phyloP scores from a whole-genome alignment of 2,797 vertebrate species.

The Pseudocheirus occidentalis region DNA sequence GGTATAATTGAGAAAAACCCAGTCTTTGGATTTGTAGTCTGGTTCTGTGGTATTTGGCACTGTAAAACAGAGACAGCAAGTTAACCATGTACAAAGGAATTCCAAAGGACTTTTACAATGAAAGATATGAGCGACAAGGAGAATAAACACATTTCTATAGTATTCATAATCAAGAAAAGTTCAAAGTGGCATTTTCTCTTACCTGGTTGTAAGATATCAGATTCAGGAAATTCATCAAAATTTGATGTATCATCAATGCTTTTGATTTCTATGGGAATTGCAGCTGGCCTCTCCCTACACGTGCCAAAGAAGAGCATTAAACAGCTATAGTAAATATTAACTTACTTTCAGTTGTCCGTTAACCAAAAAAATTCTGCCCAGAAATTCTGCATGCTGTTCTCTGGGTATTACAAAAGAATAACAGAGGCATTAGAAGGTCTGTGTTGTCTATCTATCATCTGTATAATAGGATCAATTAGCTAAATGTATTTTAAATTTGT shows the following conservation, averaged over 20 bases:
- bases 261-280: conserved; percentile 97
- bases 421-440: neutral
- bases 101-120: neutral
- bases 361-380: neutral
- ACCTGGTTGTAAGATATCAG: conserved; percentile 98
- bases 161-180: neutral
- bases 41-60: conserved; percentile 95
- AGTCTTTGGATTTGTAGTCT: conserved; percentile 99
- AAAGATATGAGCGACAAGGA: neutral
- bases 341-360: conserved; percentile 23
- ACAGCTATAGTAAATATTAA: conserved; percentile 17
- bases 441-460: neutral
- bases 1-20: conserved; percentile 99
- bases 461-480: neutral
- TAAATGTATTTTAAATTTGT: neutral
- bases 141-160: neutral
- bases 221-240: conserved; percentile 98
- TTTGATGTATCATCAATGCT: conserved; percentile 98
- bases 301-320: conserved; percentile 55
- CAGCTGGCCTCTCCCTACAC: conserved; percentile 94
- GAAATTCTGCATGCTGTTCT: conserved; percentile 20
- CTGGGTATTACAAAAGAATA: neutral
- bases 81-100: conserved; percentile 35
- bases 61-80: conserved; percentile 72
- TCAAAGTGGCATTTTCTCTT: conserved; percentile 45